phyloP scores from a whole-genome alignment of 2,888 invertebrate genomes.

The Thereva nobilitata region DNA sequence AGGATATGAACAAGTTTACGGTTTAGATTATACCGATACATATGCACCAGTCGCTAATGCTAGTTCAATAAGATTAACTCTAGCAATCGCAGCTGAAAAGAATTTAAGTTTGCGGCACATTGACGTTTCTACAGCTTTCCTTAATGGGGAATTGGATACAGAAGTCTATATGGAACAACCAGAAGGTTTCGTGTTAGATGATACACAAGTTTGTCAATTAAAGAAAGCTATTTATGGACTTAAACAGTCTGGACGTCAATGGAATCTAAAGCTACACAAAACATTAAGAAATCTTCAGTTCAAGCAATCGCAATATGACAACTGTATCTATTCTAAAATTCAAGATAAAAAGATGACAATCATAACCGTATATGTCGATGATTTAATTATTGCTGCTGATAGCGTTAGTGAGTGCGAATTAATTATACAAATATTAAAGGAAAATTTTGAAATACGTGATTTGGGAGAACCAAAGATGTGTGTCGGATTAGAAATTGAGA shows the following conservation, averaged over 20 bases:
- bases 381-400: not conserved
- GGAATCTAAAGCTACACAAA: too few species aligned
- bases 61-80: not conserved
- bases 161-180: conserved; percentile 36
- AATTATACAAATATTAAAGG: not conserved
- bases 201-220: not conserved
- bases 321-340: not conserved
- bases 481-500: not conserved
- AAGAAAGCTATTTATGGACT: not conserved
- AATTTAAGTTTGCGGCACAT: not conserved
- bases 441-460: not conserved
- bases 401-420: not conserved
- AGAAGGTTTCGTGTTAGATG: conserved; percentile 1
- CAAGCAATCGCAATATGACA: not conserved
- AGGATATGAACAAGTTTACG: too few species aligned
- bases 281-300: too few species aligned
- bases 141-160: not conserved
- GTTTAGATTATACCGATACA: too few species aligned
- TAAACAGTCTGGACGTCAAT: too few species aligned
- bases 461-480: not conserved
- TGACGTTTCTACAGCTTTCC: conserved; percentile 2
- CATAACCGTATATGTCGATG: not conserved
- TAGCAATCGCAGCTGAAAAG: not conserved
- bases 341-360: not conserved
- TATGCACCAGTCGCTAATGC: not conserved